Evolutionary conservation across 2,888 invertebrate genomes (phyloP), one percentile per base, ranked within the genome.

Genomic region (Drosophila melanosoma): DNA sequence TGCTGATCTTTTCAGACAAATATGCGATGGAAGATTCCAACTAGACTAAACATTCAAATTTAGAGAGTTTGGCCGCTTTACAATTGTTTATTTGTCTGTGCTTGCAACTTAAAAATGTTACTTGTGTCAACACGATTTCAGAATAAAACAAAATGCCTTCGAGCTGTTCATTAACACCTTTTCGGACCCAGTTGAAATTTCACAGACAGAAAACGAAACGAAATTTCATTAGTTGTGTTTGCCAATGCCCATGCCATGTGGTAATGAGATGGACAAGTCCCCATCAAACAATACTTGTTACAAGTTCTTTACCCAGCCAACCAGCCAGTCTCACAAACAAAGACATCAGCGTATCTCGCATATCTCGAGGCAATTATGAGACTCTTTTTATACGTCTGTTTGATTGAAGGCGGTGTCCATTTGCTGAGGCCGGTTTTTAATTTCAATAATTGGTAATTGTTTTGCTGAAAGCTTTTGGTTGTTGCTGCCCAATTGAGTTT

Each of bases 171-270:
- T 87, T 87, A 87, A 87, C 87, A 87, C 90, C 80, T 87, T 83
- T 84, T 82, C 61, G 52, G 15, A 26, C 70, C 69, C 65, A 60
- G 68, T 59, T 71, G 61, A 82, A 63, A 81, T 76, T 73, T 67
- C 45, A 76, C 81, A 73, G 66, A 54, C 72, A 48, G 35, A 52
- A 65, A 79, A 76, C 61, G 77, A 80, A 71, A 87, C 63, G 77
- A 82, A 72, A 85, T 87, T 85, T 85, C 87, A 74, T 84, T 85
- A 89, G 89, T 87, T 84, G 79, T 85, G 80, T 89, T 89, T 85
- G 89, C 85, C 83, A 53, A 35, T 35, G 53, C 11, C 38, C 70
- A 85, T 71, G 76, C 67, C 82, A 69, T 77, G 69, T 83, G 81
- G 85, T 84, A 85, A 87, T 87, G 72, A 79, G 82, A 83, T 87